phyloP scores from a whole-genome alignment of 35 echinoderm and acorn worm genomes.

The Stichopus chloronotus region DNA sequence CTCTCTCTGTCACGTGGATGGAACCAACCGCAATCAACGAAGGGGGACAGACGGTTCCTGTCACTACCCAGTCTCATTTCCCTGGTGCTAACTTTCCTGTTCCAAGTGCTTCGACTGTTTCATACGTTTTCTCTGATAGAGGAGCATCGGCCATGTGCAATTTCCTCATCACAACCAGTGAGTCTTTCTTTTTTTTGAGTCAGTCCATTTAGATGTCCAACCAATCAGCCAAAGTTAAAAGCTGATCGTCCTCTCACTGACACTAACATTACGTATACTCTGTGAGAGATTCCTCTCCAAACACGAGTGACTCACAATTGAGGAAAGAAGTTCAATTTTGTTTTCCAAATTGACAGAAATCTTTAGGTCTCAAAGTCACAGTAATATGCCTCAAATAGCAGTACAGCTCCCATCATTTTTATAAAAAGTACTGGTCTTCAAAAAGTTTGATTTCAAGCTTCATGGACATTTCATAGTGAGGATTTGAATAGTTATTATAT shows the following conservation, averaged over 20 bases:
- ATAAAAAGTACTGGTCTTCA: too few relatives aligned
- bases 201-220: neutral
- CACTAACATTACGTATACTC: neutral
- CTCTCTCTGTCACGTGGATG: neutral
- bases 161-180: constrained; percentile 37
- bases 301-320: too few relatives aligned
- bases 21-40: constrained; percentile 31
- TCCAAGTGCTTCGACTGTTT: constrained; percentile 19
- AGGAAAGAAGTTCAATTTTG: too few relatives aligned
- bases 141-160: constrained; percentile 1
- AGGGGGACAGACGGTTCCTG: neutral
- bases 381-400: too few relatives aligned
- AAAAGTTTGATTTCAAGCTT: too few relatives aligned
- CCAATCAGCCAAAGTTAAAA: neutral
- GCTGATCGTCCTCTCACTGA: neutral
- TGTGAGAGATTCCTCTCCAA: too few relatives aligned
- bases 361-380: too few relatives aligned
- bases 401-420: too few relatives aligned
- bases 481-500: too few relatives aligned
- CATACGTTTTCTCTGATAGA: neutral
- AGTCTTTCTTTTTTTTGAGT: neutral
- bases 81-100: constrained; percentile 16
- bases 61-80: constrained; percentile 21
- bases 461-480: too few relatives aligned
- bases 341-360: too few relatives aligned